These are phyloP conservation scores for Isotomurus palustris DNA, from an alignment of 2,888 invertebrate genomes.

Conservation along the genomic window DNA sequence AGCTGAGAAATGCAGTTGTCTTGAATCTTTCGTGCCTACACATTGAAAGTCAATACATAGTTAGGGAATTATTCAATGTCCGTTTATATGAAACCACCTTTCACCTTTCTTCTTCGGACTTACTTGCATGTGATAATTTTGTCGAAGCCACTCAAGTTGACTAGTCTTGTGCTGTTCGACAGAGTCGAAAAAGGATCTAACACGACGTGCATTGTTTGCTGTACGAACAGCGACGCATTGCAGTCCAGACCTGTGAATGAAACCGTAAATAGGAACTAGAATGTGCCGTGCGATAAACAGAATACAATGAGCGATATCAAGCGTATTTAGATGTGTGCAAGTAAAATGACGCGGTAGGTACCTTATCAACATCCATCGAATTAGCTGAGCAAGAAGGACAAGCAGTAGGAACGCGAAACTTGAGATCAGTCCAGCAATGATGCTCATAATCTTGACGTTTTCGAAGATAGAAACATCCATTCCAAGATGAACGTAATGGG, in stretches of 20 bases:
- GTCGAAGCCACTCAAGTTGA: conserved; percentile 79
- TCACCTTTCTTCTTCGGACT: not conserved
- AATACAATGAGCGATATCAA: not conserved
- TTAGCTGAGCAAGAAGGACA: conserved; percentile 72
- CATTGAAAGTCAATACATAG: not conserved
- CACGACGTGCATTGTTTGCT: conserved; percentile 64
- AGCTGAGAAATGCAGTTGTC: conserved; percentile 92
- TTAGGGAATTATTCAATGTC: not conserved
- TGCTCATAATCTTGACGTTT: conserved; percentile 75
- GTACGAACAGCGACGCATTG: conserved; percentile 32
- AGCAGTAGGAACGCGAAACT: conserved; percentile 73
- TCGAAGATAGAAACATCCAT: conserved; percentile 82
- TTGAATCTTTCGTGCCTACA: conserved; percentile 77
- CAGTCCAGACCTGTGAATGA: conserved; percentile 35
- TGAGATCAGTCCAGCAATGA: conserved; percentile 73
- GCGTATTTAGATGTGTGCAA: not conserved
- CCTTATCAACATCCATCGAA: conserved; percentile 67
- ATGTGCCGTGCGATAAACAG: not conserved
- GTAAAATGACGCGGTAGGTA: conserved; percentile 49
- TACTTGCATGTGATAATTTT: conserved; percentile 87
- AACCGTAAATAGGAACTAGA: conserved; percentile 3
- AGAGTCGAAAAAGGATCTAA: conserved; percentile 81
- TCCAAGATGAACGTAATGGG: conserved; percentile 68
- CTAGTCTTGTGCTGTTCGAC: conserved; percentile 85
- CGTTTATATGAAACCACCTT: not conserved